Evolutionary conservation across 2,113 vertebrate genomes (phyloP).

Genomic region (Oxyruncus cristatus): DNA sequence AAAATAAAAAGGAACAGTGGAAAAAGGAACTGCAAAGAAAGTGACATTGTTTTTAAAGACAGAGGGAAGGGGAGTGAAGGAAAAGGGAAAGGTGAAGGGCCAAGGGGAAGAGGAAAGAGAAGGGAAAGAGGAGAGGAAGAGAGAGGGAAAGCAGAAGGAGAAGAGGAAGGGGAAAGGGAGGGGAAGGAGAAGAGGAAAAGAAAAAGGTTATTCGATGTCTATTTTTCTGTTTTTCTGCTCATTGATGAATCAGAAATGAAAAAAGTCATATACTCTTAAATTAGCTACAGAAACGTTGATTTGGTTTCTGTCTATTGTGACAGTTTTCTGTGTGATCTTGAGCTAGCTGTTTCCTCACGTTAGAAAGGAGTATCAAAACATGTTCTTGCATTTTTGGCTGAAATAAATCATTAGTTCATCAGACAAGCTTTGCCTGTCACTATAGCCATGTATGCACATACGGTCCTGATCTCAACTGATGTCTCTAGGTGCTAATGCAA

Average conservation of each 20-base stretch:
- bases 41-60: background rate
- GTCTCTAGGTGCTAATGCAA: slow-evolving; percentile 12
- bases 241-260: background rate
- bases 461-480: slow-evolving; percentile 14
- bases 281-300: background rate
- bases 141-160: too few relatives aligned
- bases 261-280: background rate
- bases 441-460: background rate
- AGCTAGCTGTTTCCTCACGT: background rate
- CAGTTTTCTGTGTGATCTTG: background rate
- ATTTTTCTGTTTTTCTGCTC: background rate
- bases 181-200: background rate
- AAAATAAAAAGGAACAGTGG: background rate
- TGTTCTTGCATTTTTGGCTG: background rate
- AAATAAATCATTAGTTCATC: background rate
- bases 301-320: background rate
- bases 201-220: background rate
- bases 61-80: too few relatives aligned
- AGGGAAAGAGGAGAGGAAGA: rapidly evolving
- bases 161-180: too few relatives aligned
- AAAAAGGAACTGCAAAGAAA: background rate
- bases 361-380: background rate
- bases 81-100: too few relatives aligned
- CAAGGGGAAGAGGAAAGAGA: background rate
- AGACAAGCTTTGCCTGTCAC: background rate